Evolutionary conservation across 2,888 invertebrate species (phyloP).

Genomic region (Andrena chrysosceles): DNA sequence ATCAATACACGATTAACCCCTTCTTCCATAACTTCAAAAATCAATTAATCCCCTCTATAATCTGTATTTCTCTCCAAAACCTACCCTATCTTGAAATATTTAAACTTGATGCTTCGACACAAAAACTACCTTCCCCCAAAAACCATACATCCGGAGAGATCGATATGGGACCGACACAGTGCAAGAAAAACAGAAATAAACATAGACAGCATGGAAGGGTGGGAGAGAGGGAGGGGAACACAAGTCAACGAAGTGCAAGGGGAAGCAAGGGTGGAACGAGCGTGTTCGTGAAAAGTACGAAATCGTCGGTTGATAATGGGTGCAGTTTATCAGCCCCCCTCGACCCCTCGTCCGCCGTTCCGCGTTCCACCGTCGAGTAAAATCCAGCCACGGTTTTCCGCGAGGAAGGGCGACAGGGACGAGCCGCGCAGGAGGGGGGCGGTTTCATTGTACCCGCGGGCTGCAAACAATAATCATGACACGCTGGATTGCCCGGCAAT

Average conservation of each 20-base stretch:
- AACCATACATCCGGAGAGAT: too few relatives aligned
- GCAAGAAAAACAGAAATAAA: not conserved
- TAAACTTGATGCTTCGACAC: too few relatives aligned
- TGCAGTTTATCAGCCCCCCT: slow-evolving; percentile 80
- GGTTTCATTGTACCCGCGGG: slow-evolving; percentile 80
- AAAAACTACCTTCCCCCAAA: too few relatives aligned
- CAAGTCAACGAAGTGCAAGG: not conserved
- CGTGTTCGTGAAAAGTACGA: slow-evolving; percentile 79
- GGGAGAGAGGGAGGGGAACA: not conserved
- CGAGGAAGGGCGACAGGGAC: slow-evolving; percentile 31
- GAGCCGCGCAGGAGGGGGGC: slow-evolving; percentile 22
- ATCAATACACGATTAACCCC: too few relatives aligned
- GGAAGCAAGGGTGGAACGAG: slow-evolving; percentile 43
- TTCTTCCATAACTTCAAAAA: too few relatives aligned
- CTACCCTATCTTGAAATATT: too few relatives aligned
- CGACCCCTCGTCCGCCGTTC: slow-evolving; percentile 32
- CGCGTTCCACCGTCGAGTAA: slow-evolving; percentile 41
- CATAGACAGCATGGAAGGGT: slow-evolving; percentile 12
- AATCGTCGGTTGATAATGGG: slow-evolving; percentile 81
- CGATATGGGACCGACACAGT: too few relatives aligned
- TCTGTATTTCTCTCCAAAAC: too few relatives aligned
- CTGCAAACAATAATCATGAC: slow-evolving; percentile 84
- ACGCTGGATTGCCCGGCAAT: slow-evolving; percentile 83
- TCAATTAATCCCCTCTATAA: too few relatives aligned
- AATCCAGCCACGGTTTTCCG: slow-evolving; percentile 60